Base-by-base conservation (phyloP, 2,888 invertebrate species). In the Ochropacha duplaris region DNA sequence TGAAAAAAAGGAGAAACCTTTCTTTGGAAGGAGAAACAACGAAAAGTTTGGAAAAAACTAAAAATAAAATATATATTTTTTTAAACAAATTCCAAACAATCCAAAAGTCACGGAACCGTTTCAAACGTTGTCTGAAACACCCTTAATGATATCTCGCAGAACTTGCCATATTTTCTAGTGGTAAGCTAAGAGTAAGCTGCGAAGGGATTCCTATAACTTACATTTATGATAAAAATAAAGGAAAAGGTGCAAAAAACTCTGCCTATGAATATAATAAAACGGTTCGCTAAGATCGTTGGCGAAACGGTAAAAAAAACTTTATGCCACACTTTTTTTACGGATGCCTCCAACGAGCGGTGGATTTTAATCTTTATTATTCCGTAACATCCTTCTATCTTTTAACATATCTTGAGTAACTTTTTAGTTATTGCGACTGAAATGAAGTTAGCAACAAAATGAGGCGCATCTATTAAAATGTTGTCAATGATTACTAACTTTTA, bases 181-280 rank as follows among this genome's bases (percentile, higher is more conserved):
- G 19, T 44, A 44, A 44, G 19, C 55, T 54, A 65, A 61, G 66
- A 69, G 67, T 64, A 68, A 68, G 59, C 64, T 64, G 65, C 66
- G 68, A 71, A 69, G 64, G 68, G 60, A 63, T 67, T 65, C 61
- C 65, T 70, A 72, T 72, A 73, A 69, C 70, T 71, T 67, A 69
- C 64, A 61, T 72, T 72, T 68, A 71, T 58, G 68, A 65, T 50
- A 59, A 67, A 60, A 64, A 61, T 64, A 72, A 63, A 68, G 60
- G 62, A 68, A 31, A 71, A 77, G 68, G 72, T 72, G 72, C 66
- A 72, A 71, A 75, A n/a, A 77, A 68, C 69, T 57, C 54, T 44
- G 57, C 60, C 64, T 64, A 78, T 80, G 78, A 78, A 80, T 80
- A 78, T 78, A 78, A 73, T 69, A 72, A n/a, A 74, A 74, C 68